These are phyloP conservation scores for Monomorium pharaonis DNA, from an alignment of 1,140 invertebrate genomes.

Conservation along the genomic window DNA sequence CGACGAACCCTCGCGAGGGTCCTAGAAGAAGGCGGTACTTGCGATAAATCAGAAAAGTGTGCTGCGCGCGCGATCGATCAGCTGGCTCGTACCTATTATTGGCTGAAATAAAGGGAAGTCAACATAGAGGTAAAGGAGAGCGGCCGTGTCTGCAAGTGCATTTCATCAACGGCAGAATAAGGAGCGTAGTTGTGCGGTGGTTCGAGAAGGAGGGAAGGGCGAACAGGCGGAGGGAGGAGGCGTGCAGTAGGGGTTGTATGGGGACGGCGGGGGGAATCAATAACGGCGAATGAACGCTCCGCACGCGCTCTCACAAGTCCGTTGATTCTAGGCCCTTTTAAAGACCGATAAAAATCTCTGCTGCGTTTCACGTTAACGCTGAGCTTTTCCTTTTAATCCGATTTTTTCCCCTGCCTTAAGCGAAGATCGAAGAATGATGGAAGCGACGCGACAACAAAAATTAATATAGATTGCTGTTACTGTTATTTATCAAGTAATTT, in stretches of 20 bases:
- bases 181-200: slow-evolving; percentile 52
- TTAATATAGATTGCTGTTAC: neutral
- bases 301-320: slow-evolving; percentile 71
- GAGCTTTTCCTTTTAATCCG: slow-evolving; percentile 6
- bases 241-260: slow-evolving; percentile 36
- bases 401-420: neutral
- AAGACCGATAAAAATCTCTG: slow-evolving; percentile 64
- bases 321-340: slow-evolving; percentile 69
- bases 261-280: slow-evolving; percentile 69
- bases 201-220: slow-evolving; percentile 22
- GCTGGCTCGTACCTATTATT: slow-evolving; percentile 74
- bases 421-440: neutral
- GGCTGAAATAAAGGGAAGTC: slow-evolving; percentile 77
- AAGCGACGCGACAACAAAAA: neutral
- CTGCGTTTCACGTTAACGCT: slow-evolving; percentile 27
- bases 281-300: slow-evolving; percentile 72
- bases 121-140: slow-evolving; percentile 65
- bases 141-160: slow-evolving; percentile 74
- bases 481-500: slow-evolving; percentile 5
- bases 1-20: neutral
- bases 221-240: too few species aligned
- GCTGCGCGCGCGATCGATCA: slow-evolving; percentile 74
- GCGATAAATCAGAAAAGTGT: slow-evolving; percentile 76
- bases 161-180: slow-evolving; percentile 78
- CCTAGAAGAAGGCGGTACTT: slow-evolving; percentile 8